Conservation (phyloP, 2,113 vertebrate genomes). For the Nothoprocta perdicaria region DNA sequence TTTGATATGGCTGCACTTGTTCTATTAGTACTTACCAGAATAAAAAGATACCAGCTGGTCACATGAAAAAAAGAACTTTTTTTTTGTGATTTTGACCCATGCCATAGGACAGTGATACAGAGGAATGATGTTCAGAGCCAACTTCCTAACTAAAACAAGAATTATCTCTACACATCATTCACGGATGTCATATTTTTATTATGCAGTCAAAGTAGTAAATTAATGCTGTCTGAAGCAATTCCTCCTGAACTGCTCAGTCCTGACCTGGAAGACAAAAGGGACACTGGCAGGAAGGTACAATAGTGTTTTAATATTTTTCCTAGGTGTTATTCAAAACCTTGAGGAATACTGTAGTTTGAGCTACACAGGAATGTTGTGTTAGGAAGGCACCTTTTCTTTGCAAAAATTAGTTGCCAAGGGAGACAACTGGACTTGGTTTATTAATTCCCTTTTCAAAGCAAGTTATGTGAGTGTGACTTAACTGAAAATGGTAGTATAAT, state of each 20-base stretch:
- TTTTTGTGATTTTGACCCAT: not conserved
- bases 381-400: not conserved
- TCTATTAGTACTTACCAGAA: not conserved
- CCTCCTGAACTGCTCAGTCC: not conserved
- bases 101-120: not conserved
- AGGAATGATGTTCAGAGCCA: not conserved
- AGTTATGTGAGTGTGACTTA: not conserved
- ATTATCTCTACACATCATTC: not conserved
- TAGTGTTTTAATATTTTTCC: not conserved
- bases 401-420: not conserved
- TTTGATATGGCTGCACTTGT: not conserved
- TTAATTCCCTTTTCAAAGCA: not conserved
- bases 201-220: not conserved
- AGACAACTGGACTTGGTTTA: constrained; percentile 4
- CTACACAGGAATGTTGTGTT: not conserved
- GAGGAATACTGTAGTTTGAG: not conserved
- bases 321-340: not conserved
- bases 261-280: not conserved
- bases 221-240: not conserved
- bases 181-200: not conserved
- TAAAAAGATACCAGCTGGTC: fast-evolving
- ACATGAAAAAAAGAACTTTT: not conserved
- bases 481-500: not conserved
- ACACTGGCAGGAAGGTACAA: not conserved
- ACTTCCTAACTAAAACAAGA: not conserved